Percentiles rank a stretch among this genome's conserved stretches.
Evolutionary conservation across 2,113 vertebrate genomes (phyloP).

Genomic region (Micronycteris hirsuta): DNA sequence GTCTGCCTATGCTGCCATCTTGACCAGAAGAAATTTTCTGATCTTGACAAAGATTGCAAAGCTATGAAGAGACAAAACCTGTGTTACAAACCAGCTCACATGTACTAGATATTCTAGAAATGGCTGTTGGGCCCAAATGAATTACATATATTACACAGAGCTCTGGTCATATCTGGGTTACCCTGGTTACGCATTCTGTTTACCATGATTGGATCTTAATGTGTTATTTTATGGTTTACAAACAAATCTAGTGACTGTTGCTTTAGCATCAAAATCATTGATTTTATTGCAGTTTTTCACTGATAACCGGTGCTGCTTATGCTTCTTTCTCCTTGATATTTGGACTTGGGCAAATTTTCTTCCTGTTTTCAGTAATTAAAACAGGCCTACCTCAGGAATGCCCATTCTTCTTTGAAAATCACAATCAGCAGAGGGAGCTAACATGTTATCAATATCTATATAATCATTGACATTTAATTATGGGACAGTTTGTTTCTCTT

Average conservation of each 20-base stretch:
- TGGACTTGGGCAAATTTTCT: background rate
- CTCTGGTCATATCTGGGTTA: background rate
- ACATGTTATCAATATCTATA: background rate
- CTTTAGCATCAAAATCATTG: background rate
- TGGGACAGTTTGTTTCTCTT: background rate
- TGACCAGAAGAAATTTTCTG: background rate
- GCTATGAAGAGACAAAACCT: background rate
- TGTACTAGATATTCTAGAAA: background rate
- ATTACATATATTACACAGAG: background rate
- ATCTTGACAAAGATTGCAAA: background rate
- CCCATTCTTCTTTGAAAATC: background rate
- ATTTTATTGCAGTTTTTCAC: background rate
- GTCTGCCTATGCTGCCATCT: too few species aligned
- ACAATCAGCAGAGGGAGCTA: slow-evolving; percentile 24
- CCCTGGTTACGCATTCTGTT: background rate
- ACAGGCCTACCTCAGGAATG: background rate
- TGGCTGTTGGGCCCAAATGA: background rate
- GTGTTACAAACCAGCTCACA: background rate
- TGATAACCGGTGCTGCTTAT: background rate
- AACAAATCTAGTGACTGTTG: background rate
- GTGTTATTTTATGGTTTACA: slow-evolving; percentile 6
- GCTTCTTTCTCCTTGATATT: background rate
- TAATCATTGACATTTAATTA: background rate
- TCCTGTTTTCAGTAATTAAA: background rate
- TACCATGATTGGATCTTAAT: background rate